Evolutionary conservation across 2,797 vertebrate genomes (phyloP), one percentile per base, ranked within the genome.

Genomic region (Halcyon chelicuti): DNA sequence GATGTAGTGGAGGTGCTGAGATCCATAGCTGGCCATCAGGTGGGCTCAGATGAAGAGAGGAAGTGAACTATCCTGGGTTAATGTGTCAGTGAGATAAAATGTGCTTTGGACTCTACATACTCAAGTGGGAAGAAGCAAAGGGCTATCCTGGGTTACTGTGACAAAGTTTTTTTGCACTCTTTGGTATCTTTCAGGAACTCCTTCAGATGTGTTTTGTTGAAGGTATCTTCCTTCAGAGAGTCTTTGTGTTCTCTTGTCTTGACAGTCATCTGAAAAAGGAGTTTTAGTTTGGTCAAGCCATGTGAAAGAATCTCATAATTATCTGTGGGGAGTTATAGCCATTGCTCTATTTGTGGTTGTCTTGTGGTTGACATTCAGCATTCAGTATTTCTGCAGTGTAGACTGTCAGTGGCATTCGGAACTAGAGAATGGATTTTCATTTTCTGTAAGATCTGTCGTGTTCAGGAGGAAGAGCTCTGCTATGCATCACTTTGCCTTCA

Each of bases 11-110:
- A n/a, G 29, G 29, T 55, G 52, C 18, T 29, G 60, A 51, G 44
- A 31, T 52, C 61, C 0, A 1, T 46, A 39, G 20, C 31, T 25
- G 37, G 33, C 14, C 3, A 1, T 18, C 1, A 14, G 0, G 14
- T 70, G 15, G 0, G 0, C 3, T 37, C 61, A 19, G 37, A 4
- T 2, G 5, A 0, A 26, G 8, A 22, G 19, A 62, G n/a, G 22
- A 35, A 15, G 55, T n/a, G n/a, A 57, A 33, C n/a, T 33, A 22
- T 57, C 12, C n/a, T 57, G n/a, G n/a, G 20, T 22, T 57, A 57
- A n/a, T 14, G 37, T 44, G 72, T 46, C 33, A 39, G 1, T 62
- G 57, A 71, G 35, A 49, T 29, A 49, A 57, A 55, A 49, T 3
- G 0, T 21, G 11, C 31, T 26, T 42, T 21, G 31, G 31, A 42